Evolutionary conservation across 2,113 vertebrate species (phyloP), one percentile per base, ranked within the genome.

Genomic region (Tachysurus fulvidraco): DNA sequence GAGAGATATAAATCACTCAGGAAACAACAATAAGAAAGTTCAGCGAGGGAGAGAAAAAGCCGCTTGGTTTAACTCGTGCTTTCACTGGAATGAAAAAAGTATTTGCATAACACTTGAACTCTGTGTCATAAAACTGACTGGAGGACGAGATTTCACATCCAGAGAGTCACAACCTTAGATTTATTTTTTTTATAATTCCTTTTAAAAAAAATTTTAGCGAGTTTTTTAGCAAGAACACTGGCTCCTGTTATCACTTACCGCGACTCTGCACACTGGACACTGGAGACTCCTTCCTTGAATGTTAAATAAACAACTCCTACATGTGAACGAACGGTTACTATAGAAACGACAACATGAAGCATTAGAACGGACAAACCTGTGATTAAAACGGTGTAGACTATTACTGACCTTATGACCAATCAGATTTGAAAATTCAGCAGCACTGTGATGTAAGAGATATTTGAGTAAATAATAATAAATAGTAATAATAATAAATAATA

Each of bases 101-200:
- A 30, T 59, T 80, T 59, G 78, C 41, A 7, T 59, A 59, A 80
- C 77, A 80, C n/a, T 80, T 80, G 54, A 57, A 59, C 78, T 59
- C 28, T 36, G 54, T 17, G 11, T 59, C 54, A 23, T 41, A 59
- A 80, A 80, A 21, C 19, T 36, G 55, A 41, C 28, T 1, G 9
- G n/a, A 55, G 23, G 73, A 77, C 5, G 21, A 11, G 14, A 14
- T 30, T 55, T 55, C 17, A 16, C 28, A 10, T 55, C 52, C n/a
- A 79, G n/a, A 1, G 3, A 23, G 41, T 46, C 25, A 74, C 4
- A 4, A 23, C 25, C 21, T 46, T 10, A 23, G 36, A 74, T 46
- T 44, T 5, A 25, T 10, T 25, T 25, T 5, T 50, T 50, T 50
- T 50, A 50, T 50, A 12, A 25, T 74, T 44, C 44, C 44, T 46